These are phyloP conservation scores for Thamnophis sirtalis DNA, from an alignment of 2,113 vertebrate species.

Conservation along the genomic window DNA sequence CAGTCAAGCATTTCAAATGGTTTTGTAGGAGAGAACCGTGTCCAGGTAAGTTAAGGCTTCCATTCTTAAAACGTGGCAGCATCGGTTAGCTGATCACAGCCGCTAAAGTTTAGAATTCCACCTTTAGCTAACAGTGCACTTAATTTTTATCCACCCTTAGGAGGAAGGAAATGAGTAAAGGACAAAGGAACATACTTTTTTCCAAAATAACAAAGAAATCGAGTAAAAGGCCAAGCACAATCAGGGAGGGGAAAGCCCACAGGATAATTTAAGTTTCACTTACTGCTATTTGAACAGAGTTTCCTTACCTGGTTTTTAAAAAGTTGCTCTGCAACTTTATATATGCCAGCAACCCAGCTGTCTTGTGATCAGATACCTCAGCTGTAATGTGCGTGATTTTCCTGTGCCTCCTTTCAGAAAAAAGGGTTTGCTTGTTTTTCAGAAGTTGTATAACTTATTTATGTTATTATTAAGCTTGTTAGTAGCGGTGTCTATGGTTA, in stretches of 20 bases:
- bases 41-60: background rate
- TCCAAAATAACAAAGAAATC: background rate
- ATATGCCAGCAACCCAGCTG: background rate
- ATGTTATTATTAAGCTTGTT: background rate
- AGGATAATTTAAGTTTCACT: background rate
- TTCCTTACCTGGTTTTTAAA: background rate
- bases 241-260: background rate
- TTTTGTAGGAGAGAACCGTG: background rate
- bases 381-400: background rate
- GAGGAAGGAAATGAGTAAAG: background rate
- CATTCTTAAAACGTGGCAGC: background rate
- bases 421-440: background rate
- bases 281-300: background rate
- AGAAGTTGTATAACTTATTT: background rate
- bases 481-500: background rate
- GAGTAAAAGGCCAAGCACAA: background rate
- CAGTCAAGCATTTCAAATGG: background rate
- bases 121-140: background rate
- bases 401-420: background rate
- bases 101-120: background rate
- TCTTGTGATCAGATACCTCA: background rate
- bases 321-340: background rate
- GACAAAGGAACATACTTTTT: background rate
- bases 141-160: background rate
- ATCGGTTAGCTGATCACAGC: background rate